These are phyloP conservation scores for Chiloscyllium punctatum DNA, from an alignment of 2,797 vertebrate species.

Conservation along the genomic window DNA sequence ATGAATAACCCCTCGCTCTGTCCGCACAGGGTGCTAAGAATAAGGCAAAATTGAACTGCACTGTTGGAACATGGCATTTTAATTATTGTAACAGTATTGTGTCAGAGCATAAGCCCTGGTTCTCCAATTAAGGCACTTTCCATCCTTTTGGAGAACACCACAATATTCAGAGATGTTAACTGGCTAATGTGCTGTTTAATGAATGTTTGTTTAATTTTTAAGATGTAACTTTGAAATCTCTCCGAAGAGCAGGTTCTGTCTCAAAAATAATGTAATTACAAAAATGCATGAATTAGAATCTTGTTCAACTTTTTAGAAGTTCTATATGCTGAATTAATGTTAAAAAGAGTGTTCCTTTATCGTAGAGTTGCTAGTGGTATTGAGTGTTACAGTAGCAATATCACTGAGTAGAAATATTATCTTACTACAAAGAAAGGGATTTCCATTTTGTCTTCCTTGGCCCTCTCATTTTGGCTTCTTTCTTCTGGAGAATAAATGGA, in stretches of 20 bases:
- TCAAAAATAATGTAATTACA: slow-evolving; percentile 16
- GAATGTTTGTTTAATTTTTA: slow-evolving; percentile 1
- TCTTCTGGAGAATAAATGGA: not conserved
- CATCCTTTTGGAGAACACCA: not conserved
- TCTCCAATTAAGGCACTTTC: not conserved
- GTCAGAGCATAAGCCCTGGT: not conserved
- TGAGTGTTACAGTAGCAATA: not conserved
- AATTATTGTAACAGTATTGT: not conserved
- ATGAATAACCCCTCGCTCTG: not conserved
- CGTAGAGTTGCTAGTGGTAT: not conserved
- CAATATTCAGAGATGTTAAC: not conserved
- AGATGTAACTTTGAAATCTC: not conserved
- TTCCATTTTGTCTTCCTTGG: slow-evolving; percentile 18
- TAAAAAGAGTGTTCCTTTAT: slow-evolving; percentile 7
- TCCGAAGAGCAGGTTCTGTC: not conserved
- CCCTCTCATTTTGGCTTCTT: not conserved
- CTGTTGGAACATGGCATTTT: not conserved
- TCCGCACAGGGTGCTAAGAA: not conserved
- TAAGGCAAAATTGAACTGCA: not conserved
- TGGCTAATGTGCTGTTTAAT: not conserved
- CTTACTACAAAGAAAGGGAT: not conserved
- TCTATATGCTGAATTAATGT: slow-evolving; percentile 16
- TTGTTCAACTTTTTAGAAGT: not conserved
- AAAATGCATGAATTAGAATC: slow-evolving; percentile 26
- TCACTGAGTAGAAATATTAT: not conserved